Conservation (phyloP, 1,140 invertebrate genomes). For the Drosophila kikkawai region DNA sequence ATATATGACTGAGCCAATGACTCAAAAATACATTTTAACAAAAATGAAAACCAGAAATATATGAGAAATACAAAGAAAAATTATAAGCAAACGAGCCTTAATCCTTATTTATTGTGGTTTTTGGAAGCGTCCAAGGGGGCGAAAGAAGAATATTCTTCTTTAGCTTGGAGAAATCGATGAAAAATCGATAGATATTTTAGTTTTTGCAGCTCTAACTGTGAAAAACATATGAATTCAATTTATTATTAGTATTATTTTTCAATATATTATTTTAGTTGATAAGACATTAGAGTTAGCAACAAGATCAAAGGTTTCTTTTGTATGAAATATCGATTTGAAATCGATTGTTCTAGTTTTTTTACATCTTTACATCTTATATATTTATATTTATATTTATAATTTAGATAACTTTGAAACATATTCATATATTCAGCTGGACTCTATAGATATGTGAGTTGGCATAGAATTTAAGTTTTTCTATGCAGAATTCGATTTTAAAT, state of each 20-base stretch:
- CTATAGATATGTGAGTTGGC: background rate
- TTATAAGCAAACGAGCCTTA: constrained; percentile 5
- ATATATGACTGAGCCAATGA: constrained; percentile 80
- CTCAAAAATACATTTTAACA: constrained; percentile 81
- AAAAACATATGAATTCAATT: too few species aligned
- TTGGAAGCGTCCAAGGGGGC: background rate
- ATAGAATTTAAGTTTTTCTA: too few species aligned
- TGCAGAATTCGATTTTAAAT: background rate
- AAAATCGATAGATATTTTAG: too few species aligned
- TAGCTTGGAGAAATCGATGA: background rate
- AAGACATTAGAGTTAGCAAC: too few species aligned
- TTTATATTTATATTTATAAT: background rate
- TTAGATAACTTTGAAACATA: background rate
- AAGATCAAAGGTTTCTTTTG: too few species aligned
- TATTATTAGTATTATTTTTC: too few species aligned
- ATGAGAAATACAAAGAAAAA: constrained; percentile 54
- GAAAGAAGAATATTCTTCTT: too few species aligned
- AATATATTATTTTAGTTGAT: too few species aligned
- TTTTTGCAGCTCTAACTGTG: too few species aligned
- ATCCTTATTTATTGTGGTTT: constrained; percentile 5
- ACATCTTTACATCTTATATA: background rate
- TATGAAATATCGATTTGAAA: background rate
- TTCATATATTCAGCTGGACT: too few species aligned
- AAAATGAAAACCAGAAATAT: constrained; percentile 65
- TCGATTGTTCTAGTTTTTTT: background rate